Base-by-base conservation (phyloP, 2,888 invertebrate species). In the Tromatobia lineatoria region DNA sequence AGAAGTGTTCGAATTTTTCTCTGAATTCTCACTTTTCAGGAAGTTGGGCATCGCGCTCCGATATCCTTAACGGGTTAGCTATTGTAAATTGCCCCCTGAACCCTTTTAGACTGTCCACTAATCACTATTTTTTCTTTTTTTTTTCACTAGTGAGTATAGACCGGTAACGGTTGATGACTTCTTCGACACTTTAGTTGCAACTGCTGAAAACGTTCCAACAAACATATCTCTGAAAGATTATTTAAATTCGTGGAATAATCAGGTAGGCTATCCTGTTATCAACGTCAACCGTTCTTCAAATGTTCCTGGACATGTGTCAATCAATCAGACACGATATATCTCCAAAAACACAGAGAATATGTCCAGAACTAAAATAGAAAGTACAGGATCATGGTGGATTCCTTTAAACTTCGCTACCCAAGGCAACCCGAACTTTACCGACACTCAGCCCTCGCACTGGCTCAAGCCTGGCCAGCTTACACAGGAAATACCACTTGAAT, bases 181-280 rank as follows among this genome's bases (percentile, higher is more conserved):
- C 1, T 95, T 95, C 6, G 0, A 15, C 0, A 2, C 18, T 25
- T 54, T 90, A 2, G 57, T 11, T 0, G 66, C 47, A 3, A 29
- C 29, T n/a, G 20, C 52, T 2, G 13, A 20, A 23, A 20, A 57
- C n/a, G 0, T 15, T 54, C 18, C n/a, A 11, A 18, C 11, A 15
- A n/a, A 8, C 20, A 3, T n/a, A n/a, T 23, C 91, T 1, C 88
- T 93, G 2, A 94, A 10, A 1, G 0, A 42, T 0, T 80, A 95
- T 80, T 93, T 94, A 83, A 85, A 94, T 0, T 87, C 95, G 4
- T 97, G 96, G 96, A 95, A 96, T 13, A 94, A 95, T 61, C 95
- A 96, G 88, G 93, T 95, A 10, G 96, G 96, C 0, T 96, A 95
- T 88, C 97, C 97, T 0, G 94, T 96, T 1, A 92, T 97, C 0